Evolutionary conservation across 2,797 vertebrate genomes (phyloP).

Genomic region (Melanotaenia parkinsoni): DNA sequence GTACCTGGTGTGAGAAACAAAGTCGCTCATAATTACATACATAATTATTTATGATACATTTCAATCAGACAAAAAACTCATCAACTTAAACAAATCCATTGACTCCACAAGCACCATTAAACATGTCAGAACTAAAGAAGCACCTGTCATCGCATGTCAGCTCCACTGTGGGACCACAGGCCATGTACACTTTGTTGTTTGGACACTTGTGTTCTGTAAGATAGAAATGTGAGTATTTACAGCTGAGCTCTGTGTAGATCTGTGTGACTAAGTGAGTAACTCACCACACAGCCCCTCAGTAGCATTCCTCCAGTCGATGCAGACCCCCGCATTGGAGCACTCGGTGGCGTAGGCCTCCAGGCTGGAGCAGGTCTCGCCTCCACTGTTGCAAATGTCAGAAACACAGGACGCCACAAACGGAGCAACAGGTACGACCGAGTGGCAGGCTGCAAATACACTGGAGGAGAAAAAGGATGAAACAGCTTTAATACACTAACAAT

Average conservation of each 20-base stretch:
- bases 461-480: not conserved
- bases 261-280: conserved; percentile 13
- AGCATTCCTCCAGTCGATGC: conserved; percentile 82
- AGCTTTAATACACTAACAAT: too few species aligned
- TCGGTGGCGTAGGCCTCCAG: conserved; percentile 82
- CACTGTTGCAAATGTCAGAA: conserved; percentile 64
- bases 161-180: conserved; percentile 80
- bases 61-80: too few species aligned
- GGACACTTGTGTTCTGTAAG: conserved; percentile 80
- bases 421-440: conserved; percentile 59
- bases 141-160: conserved; percentile 79
- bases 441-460: conserved; percentile 83
- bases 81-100: too few species aligned
- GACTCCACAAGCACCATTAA: too few species aligned
- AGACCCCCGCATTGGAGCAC: conserved; percentile 78
- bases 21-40: not conserved
- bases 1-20: conserved; percentile 59
- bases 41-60: too few species aligned
- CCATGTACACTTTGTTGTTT: conserved; percentile 76
- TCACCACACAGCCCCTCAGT: conserved; percentile 83
- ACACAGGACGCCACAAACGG: conserved; percentile 70
- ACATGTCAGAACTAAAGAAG: not conserved
- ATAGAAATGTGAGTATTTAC: conserved; percentile 15
- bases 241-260: not conserved
- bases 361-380: conserved; percentile 67